Evolutionary conservation across 1,140 invertebrate genomes (phyloP).

Genomic region (Drosophila quadrilineata): DNA sequence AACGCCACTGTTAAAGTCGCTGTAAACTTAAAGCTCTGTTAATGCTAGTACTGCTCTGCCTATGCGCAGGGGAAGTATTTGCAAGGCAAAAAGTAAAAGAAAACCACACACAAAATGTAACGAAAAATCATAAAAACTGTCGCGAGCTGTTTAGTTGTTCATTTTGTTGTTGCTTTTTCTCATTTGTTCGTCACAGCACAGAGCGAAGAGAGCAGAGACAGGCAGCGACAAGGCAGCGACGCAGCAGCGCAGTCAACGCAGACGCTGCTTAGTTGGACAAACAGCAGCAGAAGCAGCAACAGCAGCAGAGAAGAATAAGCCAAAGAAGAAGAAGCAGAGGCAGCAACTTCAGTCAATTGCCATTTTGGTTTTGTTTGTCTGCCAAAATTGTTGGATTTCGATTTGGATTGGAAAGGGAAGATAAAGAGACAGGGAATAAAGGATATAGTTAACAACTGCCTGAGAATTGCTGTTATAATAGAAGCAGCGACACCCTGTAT

Average conservation of each 20-base stretch:
- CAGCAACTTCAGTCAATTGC: slow-evolving; percentile 37
- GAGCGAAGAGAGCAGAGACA: too few relatives aligned
- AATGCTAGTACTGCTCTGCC: slow-evolving; percentile 5
- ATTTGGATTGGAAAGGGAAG: not conserved
- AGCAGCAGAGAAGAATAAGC: not conserved
- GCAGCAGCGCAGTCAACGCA: slow-evolving; percentile 27
- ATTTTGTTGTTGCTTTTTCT: slow-evolving; percentile 35
- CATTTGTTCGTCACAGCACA: slow-evolving; percentile 56
- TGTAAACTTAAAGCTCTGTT: not conserved
- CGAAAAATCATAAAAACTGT: slow-evolving; percentile 69
- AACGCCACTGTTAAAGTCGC: not conserved
- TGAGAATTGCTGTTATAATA: too few relatives aligned
- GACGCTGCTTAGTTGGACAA: too few relatives aligned
- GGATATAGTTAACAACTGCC: slow-evolving; percentile 32
- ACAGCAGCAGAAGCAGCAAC: slow-evolving; percentile 12
- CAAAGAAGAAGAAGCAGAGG: slow-evolving; percentile 11
- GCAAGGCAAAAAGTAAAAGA: slow-evolving; percentile 59
- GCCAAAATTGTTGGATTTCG: slow-evolving; percentile 38
- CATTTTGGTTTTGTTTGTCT: slow-evolving; percentile 53
- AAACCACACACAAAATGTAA: slow-evolving; percentile 9
- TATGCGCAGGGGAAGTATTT: slow-evolving; percentile 64
- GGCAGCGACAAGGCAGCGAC: slow-evolving; percentile 23
- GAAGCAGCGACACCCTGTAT: slow-evolving; percentile 57
- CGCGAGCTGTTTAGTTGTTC: slow-evolving; percentile 52
- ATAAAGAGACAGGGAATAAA: not conserved